These are phyloP conservation scores for Nestor notabilis DNA, from an alignment of 2,113 vertebrate species.

Conservation along the genomic window DNA sequence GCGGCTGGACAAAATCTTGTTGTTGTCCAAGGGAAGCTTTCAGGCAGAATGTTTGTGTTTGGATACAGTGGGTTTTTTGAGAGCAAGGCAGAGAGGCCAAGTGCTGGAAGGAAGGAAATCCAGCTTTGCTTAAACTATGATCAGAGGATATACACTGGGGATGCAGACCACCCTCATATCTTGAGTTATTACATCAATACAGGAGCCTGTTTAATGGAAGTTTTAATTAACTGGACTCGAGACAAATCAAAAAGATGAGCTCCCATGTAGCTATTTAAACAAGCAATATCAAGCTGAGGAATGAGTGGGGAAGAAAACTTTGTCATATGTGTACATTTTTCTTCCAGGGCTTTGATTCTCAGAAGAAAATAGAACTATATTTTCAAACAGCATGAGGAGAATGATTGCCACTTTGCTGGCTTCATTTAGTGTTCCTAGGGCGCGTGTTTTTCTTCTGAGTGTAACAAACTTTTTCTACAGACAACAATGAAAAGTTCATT, in stretches of 20 bases:
- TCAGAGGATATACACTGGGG: background rate
- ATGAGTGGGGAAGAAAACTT: background rate
- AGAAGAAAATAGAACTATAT: background rate
- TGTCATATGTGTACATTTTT: background rate
- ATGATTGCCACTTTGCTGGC: background rate
- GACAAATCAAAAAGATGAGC: background rate
- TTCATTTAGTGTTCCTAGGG: background rate
- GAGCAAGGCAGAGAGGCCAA: background rate
- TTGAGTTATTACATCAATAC: background rate
- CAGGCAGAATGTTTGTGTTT: conserved; percentile 8
- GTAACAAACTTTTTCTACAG: background rate
- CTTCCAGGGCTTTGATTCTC: background rate
- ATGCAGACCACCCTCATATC: conserved; percentile 28
- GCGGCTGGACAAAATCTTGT: background rate
- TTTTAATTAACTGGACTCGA: conserved; percentile 2
- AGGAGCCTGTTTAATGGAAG: background rate
- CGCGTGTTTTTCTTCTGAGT: background rate
- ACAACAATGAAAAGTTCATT: background rate
- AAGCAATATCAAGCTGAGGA: background rate
- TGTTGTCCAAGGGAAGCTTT: background rate
- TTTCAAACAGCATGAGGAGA: background rate
- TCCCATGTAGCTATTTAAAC: background rate
- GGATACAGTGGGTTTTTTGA: background rate
- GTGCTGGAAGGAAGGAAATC: background rate
- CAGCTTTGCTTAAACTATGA: conserved; percentile 17